Conservation (phyloP, 2,888 invertebrate species). For the Epirrhoe alternata region DNA sequence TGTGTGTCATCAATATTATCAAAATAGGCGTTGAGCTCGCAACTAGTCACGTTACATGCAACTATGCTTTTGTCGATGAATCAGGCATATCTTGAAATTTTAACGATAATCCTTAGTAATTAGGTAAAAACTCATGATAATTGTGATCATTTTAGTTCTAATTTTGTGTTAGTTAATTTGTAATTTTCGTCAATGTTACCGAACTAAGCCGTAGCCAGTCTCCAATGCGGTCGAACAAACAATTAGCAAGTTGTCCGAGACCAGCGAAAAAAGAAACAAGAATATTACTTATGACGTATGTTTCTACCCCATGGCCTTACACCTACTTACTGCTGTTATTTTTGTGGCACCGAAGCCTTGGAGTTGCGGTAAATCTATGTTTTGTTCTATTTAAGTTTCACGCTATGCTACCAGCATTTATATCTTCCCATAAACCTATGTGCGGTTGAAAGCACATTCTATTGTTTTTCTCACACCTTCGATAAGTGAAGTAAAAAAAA, state of each 20-base stretch:
- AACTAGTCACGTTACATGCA: too few relatives aligned
- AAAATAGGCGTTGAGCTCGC: too few relatives aligned
- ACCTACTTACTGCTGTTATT: slow-evolving; percentile 2
- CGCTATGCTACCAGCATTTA: not conserved
- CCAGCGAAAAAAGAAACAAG: not conserved
- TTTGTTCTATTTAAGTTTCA: not conserved
- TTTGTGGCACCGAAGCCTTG: slow-evolving; percentile 11
- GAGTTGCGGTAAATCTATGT: not conserved
- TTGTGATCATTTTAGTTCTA: too few relatives aligned
- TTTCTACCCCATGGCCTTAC: slow-evolving; percentile 6
- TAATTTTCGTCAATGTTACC: too few relatives aligned
- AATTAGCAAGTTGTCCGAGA: slow-evolving; percentile 14
- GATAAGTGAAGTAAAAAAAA: too few relatives aligned
- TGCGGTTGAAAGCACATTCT: not conserved
- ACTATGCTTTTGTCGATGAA: too few relatives aligned
- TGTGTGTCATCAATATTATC: too few relatives aligned
- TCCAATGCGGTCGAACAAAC: slow-evolving; percentile 1
- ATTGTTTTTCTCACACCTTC: not conserved
- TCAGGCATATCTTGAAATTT: too few relatives aligned
- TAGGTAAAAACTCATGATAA: too few relatives aligned
- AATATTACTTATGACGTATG: slow-evolving; percentile 10
- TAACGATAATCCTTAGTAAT: too few relatives aligned
- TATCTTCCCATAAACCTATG: not conserved
- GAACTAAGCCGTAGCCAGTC: too few relatives aligned
- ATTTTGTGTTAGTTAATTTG: too few relatives aligned